phyloP scores from a whole-genome alignment of 2,113 vertebrate species.

The Equus przewalskii region DNA sequence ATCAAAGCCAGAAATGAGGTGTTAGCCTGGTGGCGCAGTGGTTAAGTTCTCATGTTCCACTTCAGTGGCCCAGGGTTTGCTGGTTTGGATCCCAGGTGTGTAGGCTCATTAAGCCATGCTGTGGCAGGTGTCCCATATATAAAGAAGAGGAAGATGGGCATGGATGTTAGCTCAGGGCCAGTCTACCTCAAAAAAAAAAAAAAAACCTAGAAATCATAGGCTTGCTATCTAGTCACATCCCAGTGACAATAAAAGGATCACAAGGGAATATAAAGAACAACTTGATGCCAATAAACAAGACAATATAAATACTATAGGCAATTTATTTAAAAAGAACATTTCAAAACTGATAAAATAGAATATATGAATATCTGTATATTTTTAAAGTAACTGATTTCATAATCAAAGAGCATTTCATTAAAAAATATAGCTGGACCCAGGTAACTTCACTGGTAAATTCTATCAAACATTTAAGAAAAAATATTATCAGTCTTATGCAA shows the following conservation, averaged over 20 bases:
- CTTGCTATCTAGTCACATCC: background rate
- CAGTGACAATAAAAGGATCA: background rate
- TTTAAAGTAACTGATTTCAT: background rate
- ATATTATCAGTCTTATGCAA: background rate
- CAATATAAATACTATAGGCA: background rate
- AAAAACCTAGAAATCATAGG: too few species aligned
- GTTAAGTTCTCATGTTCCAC: too few species aligned
- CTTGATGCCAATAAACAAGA: background rate
- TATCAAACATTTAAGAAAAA: too few species aligned
- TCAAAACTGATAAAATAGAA: background rate
- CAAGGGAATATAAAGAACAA: background rate
- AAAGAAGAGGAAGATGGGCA: too few species aligned
- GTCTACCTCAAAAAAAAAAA: too few species aligned
- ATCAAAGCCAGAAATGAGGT: background rate
- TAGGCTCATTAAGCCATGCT: too few species aligned
- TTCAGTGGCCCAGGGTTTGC: too few species aligned
- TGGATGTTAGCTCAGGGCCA: too few species aligned
- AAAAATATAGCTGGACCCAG: background rate
- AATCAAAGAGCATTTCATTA: background rate
- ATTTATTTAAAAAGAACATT: background rate
- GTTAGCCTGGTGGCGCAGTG: too few species aligned
- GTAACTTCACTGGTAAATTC: background rate
- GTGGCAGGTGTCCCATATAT: too few species aligned
- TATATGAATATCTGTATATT: background rate
- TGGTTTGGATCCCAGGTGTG: too few species aligned